Base-by-base conservation (phyloP, 2,113 vertebrate genomes). In the Oxyura jamaicensis region DNA sequence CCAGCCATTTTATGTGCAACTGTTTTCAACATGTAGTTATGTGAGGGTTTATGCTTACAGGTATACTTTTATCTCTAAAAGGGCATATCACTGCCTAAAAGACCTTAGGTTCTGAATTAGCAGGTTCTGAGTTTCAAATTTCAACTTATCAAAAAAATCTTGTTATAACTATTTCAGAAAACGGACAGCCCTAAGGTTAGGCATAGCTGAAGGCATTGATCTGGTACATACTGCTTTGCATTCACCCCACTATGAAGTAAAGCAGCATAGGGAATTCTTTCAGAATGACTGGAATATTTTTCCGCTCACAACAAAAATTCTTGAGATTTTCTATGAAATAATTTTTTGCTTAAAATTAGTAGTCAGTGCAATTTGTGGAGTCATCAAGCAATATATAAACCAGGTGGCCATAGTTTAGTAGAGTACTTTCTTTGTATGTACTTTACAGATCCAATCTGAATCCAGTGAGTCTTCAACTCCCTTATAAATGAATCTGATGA, bases 381-480 rank as follows among this genome's bases (percentile, higher is more conserved):
- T 83, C 14, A 69, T 46, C 22, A 71, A 75, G 56, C 83, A 88
- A 55, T 63, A 14, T 53, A 60, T 68, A 19, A 89, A 79, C 3
- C 21, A 60, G 14, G 16, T 79, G 35, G 8, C 13, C 16, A 18
- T 4, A 3, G 31, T 36, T 83, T 71, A 71, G 13, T 7, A 78
- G 22, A 78, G 17, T 50, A 65, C 33, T 83, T 75, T 26, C 9
- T 60, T 83, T 8, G 8, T 23, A 23, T 10, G 7, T 44, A 50
- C 92, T 94, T 90, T 73, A 59, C 7, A 74, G 23, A 4, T 75
- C 72, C 39, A 72, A 3, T 35, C 87, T 79, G 44, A 83, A 69
- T 42, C 4, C 33, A 53, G 0, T 41, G 58, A 29, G 5, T 79
- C 10, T 18, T 6, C 53, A 75, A 0, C 3, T 52, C 7, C 26